phyloP scores from a whole-genome alignment of 2,797 vertebrate genomes.

The Pangasius sanitwongsei region DNA sequence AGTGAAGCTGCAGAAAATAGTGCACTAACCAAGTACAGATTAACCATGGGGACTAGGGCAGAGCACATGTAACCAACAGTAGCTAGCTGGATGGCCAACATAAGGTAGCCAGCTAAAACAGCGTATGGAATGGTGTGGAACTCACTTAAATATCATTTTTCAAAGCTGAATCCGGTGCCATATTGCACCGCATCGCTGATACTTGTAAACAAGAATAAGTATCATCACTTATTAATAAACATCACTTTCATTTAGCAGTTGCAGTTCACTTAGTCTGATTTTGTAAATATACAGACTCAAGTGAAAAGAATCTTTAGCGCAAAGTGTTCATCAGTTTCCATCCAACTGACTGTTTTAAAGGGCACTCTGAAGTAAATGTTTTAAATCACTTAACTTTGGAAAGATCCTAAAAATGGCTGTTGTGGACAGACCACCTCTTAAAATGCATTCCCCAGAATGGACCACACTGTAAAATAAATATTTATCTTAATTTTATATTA shows the following conservation, averaged over 20 bases:
- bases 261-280: neutral
- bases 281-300: neutral
- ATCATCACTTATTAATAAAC: neutral
- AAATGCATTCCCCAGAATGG: neutral
- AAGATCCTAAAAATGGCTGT: neutral
- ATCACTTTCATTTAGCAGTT: neutral
- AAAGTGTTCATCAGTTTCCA: neutral
- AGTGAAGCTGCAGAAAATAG: neutral
- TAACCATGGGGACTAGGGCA: neutral
- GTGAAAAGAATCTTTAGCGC: neutral
- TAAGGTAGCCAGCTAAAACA: neutral
- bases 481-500: neutral
- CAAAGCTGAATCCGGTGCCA: neutral
- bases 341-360: neutral
- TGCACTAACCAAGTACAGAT: neutral
- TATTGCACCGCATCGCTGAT: neutral
- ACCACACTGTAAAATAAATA: neutral
- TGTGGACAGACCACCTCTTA: neutral
- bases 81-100: neutral
- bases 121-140: neutral
- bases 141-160: neutral
- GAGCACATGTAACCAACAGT: neutral
- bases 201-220: neutral
- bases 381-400: neutral
- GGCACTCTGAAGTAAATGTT: neutral